Conservation (phyloP, 2,888 invertebrate species). For the Odontothrips loti region DNA sequence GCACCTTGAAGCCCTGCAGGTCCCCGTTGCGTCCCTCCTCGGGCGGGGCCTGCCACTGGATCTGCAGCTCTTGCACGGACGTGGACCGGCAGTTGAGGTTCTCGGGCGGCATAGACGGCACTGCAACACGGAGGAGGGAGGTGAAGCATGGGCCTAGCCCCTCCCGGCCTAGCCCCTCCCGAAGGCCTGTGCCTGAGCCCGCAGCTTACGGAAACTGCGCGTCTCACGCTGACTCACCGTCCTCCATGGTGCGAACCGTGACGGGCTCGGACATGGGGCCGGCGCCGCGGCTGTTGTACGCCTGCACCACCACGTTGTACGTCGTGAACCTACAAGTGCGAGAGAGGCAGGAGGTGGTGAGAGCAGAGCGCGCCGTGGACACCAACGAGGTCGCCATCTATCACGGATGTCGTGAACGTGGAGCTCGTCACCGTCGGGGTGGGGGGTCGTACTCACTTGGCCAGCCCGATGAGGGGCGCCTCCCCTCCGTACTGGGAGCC, state of each 20-base stretch:
- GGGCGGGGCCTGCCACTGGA: slow-evolving; percentile 81
- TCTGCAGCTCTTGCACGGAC: slow-evolving; percentile 77
- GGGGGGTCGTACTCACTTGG: slow-evolving; percentile 48
- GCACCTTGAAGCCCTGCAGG: slow-evolving; percentile 79
- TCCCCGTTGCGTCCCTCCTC: slow-evolving; percentile 77
- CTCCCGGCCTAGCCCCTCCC: no score
- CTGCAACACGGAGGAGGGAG: slow-evolving; percentile 48
- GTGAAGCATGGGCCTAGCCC: no score
- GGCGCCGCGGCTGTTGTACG: slow-evolving; percentile 80
- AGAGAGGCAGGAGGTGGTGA: background rate
- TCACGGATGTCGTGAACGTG: no score
- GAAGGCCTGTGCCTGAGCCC: no score
- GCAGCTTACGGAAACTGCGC: no score
- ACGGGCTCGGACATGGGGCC: slow-evolving; percentile 79
- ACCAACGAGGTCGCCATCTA: background rate
- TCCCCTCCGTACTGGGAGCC: slow-evolving; percentile 64
- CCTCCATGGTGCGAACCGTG: slow-evolving; percentile 75
- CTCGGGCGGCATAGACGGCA: slow-evolving; percentile 81
- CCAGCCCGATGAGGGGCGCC: slow-evolving; percentile 63
- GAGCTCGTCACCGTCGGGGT: no score
- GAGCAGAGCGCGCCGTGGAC: background rate
- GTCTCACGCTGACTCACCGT: no score
- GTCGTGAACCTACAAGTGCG: slow-evolving; percentile 55
- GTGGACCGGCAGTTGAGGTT: slow-evolving; percentile 75
- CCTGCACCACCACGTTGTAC: slow-evolving; percentile 79